Conservation (phyloP, 1,140 invertebrate genomes). For the Drosophila lacertosa region DNA sequence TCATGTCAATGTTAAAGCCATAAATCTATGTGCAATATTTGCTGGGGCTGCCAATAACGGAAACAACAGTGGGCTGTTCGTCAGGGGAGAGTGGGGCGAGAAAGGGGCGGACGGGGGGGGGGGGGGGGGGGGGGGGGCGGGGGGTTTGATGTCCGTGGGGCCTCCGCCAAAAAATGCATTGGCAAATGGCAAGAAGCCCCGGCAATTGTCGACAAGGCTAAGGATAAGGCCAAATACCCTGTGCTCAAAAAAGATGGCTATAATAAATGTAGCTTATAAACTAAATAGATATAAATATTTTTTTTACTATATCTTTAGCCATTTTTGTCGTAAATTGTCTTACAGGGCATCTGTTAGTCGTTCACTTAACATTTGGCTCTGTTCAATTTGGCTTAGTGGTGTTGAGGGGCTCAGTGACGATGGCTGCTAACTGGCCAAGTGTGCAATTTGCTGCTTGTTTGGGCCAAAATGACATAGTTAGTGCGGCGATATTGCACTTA, state of each 20-base stretch:
- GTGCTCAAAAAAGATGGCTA: not conserved
- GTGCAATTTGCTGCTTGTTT: conserved; percentile 46
- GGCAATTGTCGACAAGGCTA: conserved; percentile 19
- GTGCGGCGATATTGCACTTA: conserved; percentile 25
- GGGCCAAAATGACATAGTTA: conserved; percentile 40
- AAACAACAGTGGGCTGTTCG: not conserved
- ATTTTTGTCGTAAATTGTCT: too few species aligned
- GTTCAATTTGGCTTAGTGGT: conserved; percentile 17
- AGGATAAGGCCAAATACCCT: conserved; percentile 6
- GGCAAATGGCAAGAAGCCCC: conserved; percentile 18
- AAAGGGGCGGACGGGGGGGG: not conserved
- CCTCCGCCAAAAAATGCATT: conserved; percentile 33
- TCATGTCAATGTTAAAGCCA: conserved; percentile 62
- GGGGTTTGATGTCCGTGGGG: conserved; percentile 2
- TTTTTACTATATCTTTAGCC: too few species aligned
- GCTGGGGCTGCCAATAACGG: conserved; percentile 40
- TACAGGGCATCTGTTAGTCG: not conserved
- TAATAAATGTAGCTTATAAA: not conserved
- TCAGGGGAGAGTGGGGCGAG: too few species aligned
- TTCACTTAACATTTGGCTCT: not conserved
- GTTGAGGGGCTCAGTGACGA: not conserved
- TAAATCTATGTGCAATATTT: conserved; percentile 63
- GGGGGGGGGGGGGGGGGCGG: not conserved
- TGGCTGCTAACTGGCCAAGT: conserved; percentile 32
- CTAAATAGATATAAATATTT: too few species aligned